phyloP scores from a whole-genome alignment of 2,797 vertebrate species.

The Rhinichthys osculus region DNA sequence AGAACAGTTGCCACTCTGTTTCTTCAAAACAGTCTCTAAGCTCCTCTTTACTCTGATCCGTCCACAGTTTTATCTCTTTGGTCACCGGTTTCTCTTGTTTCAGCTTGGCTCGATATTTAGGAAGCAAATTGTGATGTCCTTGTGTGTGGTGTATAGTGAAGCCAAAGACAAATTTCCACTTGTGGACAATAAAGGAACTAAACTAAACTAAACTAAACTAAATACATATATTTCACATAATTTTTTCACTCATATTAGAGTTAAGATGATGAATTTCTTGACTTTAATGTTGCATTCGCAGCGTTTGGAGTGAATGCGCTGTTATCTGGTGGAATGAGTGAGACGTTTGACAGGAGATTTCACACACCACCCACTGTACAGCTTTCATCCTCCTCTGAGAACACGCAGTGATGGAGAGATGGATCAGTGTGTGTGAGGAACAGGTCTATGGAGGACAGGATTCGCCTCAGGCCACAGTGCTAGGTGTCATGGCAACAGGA shows the following conservation, averaged over 20 bases:
- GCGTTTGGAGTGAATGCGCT: neutral
- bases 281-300: neutral
- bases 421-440: conserved; percentile 65
- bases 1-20: too few species aligned
- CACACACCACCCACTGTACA: conserved; percentile 62
- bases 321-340: conserved; percentile 15
- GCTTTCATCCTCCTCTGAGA: conserved; percentile 51
- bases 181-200: too few species aligned
- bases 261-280: neutral
- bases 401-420: conserved; percentile 64
- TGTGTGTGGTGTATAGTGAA: too few species aligned
- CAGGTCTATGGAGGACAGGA: conserved; percentile 60
- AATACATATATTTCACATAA: neutral
- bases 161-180: too few species aligned
- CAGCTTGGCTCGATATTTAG: too few species aligned
- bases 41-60: too few species aligned
- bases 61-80: too few species aligned
- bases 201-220: too few species aligned
- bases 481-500: conserved; percentile 31
- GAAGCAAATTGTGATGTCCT: too few species aligned
- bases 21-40: too few species aligned
- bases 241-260: neutral
- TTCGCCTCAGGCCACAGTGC: neutral
- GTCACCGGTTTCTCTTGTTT: too few species aligned
- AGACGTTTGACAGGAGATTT: conserved; percentile 62